Evolutionary conservation across 2,113 vertebrate genomes (phyloP), one percentile per base, ranked within the genome.

Genomic region (Hucho hucho): DNA sequence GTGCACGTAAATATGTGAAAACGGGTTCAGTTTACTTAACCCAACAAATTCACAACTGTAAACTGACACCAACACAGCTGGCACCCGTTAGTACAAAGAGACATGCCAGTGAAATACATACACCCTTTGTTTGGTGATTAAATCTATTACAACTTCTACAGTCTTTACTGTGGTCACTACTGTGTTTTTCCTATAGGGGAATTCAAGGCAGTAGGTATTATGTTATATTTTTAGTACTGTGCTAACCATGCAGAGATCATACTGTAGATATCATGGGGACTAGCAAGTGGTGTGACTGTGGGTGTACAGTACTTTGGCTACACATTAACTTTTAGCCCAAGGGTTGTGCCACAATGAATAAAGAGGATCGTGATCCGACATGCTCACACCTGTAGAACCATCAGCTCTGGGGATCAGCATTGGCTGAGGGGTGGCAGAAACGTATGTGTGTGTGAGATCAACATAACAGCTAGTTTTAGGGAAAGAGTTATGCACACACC

Each of bases 21-120:
- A 73, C 37, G 24, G 61, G 69, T 70, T 25, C 7, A 75, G 65
- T 66, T 72, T 22, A 22, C 63, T 49, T 73, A 75, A 76, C 24
- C 66, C 78, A 71, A 61, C 72, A 74, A 83, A 70, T 18, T 3
- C 4, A 64, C 56, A 22, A 81, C 64, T 79, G 65, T 84, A 81
- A 83, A 80, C 76, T 64, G 79, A 85, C 80, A 76, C 75, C 78
- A 77, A 75, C 79, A 80, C 76, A 87, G 83, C 64, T 86, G 84
- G 77, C 72, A 68, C 86, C 26, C 64, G 72, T 83, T 76, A 13
- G 72, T 83, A 75, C 76, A 84, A 77, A 85, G 66, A 69, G 26
- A 26, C 26, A 79, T 73, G 71, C 53, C 64, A 79, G 67, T 7
- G 37, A 56, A 78, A 82, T 66, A 83, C 46, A 79, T 64, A 58